Base-by-base conservation (phyloP, 2,888 invertebrate genomes). In the Bruchidius siliquastri region DNA sequence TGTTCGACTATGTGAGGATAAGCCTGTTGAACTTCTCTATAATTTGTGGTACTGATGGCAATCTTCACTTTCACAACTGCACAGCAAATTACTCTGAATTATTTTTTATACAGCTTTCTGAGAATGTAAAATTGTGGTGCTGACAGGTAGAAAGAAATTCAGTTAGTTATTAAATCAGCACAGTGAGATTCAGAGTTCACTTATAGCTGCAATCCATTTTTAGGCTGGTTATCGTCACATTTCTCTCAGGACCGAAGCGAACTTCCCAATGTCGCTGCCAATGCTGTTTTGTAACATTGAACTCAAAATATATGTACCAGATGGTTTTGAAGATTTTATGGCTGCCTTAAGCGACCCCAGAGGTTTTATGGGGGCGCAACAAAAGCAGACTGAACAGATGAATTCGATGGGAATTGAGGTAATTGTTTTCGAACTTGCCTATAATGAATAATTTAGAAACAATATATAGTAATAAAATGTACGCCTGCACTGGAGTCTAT, bases 211-310 rank as follows among this genome's bases (percentile, higher is more conserved):
- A 49, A 8, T 22, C 21, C 6, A 70, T 70, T 77, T 77, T 18
- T 98, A 99, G 88, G 96, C 97, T 0, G 98, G 99, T 69, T 99
- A 98, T 88, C 90, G 99, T 0, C 99, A 99, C 87, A 99, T 99
- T 82, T 97, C 99, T 0, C 89, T 99, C 22, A 88, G 99, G 76
- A 99, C 99, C 0, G 99, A 99, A 86, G 98, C 99, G 74, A 99
- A 99, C 88, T 98, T 99, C 87, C 98, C 99, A 74, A 96, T 99
- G 94, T 98, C 99, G 0, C 89, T 99, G 83, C 98, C 99, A 67
- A 99, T 99, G 94, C 90, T 99, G 78, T 99, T 99, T 89, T 99
- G 99, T 85, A 96, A 98, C 86, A 98, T 99, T 83, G 98, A 98
- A 88, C 91, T 99, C 77, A 99, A 99, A 90, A 99, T 99, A 82